phyloP scores from a whole-genome alignment of 30 jellyfish, hydroid and myxozoan genomes.

The Turritopsis dohrnii region DNA sequence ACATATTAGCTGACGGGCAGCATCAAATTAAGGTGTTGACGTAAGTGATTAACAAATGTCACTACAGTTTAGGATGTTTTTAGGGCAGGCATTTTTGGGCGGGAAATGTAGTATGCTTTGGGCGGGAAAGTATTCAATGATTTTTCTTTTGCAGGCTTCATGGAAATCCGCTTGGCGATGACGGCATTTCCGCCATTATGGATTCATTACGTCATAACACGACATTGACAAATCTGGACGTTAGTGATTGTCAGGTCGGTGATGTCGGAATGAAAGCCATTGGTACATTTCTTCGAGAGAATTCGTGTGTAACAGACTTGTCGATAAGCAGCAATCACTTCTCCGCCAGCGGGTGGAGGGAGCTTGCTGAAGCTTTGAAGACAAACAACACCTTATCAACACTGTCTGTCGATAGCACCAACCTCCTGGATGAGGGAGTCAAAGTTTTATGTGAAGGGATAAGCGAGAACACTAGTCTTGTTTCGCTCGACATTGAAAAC shows the following conservation, averaged over 20 bases:
- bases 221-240: slow-evolving; percentile 41
- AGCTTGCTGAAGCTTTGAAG: slow-evolving; percentile 44
- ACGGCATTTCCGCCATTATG: slow-evolving; percentile 44
- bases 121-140: no score
- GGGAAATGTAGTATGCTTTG: no score
- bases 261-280: slow-evolving; percentile 48
- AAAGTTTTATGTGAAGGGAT: slow-evolving; percentile 57
- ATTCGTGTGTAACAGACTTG: neutral
- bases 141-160: slow-evolving; percentile 40
- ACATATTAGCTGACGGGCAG: slow-evolving; percentile 32
- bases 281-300: slow-evolving; percentile 25
- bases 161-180: slow-evolving; percentile 68
- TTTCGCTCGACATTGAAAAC: slow-evolving; percentile 62
- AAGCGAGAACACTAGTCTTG: slow-evolving; percentile 40
- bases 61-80: no score
- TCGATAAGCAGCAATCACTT: neutral
- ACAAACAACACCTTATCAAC: slow-evolving; percentile 38
- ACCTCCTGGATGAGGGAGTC: slow-evolving; percentile 57
- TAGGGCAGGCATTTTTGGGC: no score
- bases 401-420: slow-evolving; percentile 51
- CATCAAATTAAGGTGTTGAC: slow-evolving; percentile 41
- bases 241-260: slow-evolving; percentile 57
- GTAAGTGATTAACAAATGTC: no score
- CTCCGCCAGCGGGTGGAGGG: slow-evolving; percentile 44
- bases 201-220: slow-evolving; percentile 39